phyloP scores from a whole-genome alignment of 1,140 invertebrate species.

The Cheumatopsyche charites region DNA sequence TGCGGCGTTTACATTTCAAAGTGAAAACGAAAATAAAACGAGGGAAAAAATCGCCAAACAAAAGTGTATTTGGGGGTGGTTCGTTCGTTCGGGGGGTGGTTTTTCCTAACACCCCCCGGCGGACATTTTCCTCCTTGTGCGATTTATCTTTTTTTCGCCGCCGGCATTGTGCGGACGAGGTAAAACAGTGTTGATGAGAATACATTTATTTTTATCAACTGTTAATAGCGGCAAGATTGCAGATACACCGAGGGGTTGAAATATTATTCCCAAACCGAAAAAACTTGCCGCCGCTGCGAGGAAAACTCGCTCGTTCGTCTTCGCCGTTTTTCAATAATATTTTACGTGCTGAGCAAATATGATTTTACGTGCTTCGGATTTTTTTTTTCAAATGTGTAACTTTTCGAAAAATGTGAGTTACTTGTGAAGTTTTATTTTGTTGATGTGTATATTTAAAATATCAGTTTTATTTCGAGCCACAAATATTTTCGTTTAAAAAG shows the following conservation, averaged over 20 bases:
- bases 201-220: constrained; percentile 47
- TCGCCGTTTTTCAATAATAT: too few relatives aligned
- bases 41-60: constrained; percentile 21
- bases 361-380: too few relatives aligned
- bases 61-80: background rate
- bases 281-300: too few relatives aligned
- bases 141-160: constrained; percentile 32
- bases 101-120: constrained; percentile 4
- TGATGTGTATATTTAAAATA: too few relatives aligned
- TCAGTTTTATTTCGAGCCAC: too few relatives aligned
- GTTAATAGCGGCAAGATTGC: constrained; percentile 42
- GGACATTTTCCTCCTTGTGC: constrained; percentile 37
- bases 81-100: background rate
- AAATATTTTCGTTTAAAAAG: too few relatives aligned
- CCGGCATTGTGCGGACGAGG: constrained; percentile 4
- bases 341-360: too few relatives aligned
- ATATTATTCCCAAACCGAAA: constrained; percentile 11
- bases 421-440: too few relatives aligned
- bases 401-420: too few relatives aligned
- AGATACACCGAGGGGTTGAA: constrained; percentile 29
- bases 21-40: constrained; percentile 35
- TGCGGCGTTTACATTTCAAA: constrained; percentile 37
- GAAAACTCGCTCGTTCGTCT: background rate
- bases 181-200: constrained; percentile 42
- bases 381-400: too few relatives aligned